Conservation (phyloP, 2,888 invertebrate genomes). For the Tyria jacobaeae region DNA sequence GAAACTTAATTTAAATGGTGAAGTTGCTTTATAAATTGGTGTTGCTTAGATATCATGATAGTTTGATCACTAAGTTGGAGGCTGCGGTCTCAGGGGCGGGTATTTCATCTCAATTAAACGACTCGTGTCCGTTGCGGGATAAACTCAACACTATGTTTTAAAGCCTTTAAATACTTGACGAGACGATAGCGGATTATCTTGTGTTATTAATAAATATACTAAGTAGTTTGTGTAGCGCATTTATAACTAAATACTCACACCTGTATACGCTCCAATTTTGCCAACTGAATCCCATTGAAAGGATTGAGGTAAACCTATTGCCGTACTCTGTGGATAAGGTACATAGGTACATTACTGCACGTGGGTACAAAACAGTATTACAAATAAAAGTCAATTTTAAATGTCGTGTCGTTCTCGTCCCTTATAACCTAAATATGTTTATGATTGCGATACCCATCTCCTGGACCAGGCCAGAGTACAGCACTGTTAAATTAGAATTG, state of each 20-base stretch:
- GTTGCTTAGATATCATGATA: constrained; percentile 52
- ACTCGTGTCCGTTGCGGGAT: constrained; percentile 52
- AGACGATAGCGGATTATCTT: background rate
- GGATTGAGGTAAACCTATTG: too few relatives aligned
- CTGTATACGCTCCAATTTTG: too few relatives aligned
- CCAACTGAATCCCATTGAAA: too few relatives aligned
- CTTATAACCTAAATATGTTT: background rate
- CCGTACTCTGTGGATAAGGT: too few relatives aligned
- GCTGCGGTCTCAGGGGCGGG: constrained; percentile 56
- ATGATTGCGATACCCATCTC: constrained; percentile 42
- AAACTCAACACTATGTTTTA: constrained; percentile 26
- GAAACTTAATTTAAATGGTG: constrained; percentile 56
- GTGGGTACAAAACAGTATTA: background rate
- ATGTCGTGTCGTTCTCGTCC: constrained; percentile 14
- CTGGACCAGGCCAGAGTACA: constrained; percentile 32
- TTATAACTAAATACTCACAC: background rate
- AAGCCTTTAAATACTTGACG: constrained; percentile 17
- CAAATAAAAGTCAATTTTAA: background rate
- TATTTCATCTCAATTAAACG: constrained; percentile 73
- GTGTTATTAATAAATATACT: background rate
- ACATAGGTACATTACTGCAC: background rate
- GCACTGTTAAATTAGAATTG: constrained; percentile 54
- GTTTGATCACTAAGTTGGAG: constrained; percentile 62
- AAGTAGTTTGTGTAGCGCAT: background rate
- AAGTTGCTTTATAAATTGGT: constrained; percentile 46